Evolutionary conservation across 2,113 vertebrate species (phyloP), one percentile per base, ranked within the genome.

Genomic region (Pseudorhombus dupliciocellatus): DNA sequence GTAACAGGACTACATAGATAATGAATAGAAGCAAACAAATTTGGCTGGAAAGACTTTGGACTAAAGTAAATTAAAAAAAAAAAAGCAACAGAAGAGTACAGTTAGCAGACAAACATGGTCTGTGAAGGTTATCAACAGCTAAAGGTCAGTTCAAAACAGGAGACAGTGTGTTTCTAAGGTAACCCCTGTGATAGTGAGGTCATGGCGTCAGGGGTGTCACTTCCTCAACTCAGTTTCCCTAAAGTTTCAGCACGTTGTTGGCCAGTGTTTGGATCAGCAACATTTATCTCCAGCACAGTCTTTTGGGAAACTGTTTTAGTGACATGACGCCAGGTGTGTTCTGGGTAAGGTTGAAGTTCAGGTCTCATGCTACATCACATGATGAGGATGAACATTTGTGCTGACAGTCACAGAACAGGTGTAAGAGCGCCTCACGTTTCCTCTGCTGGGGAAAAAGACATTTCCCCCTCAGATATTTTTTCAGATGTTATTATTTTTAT

Each of bases 41-140:
- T 84, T 86, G 85, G 87, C 88, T 89, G 92, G 80, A 91, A 89
- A 82, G 40, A 50, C 58, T 73, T 83, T 65, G 56, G 57, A 67
- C 67, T 0, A 1, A 80, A 26, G 51, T 22, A 57, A 66, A 65
- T 8, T 16, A 5, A 44, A 44, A 44, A 44, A 16, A 11, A 37
- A 57, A 75, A 86, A 50, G 44, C 10, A 74, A 67, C 31, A 25
- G 7, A 81, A 83, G 61, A 61, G 62, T 46, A 74, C 24, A 72
- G 31, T 55, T 44, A 48, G 20, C n/a, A 52, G 12, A 78, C 10
- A 78, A 70, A 66, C n/a, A 73, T 61, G 64, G 58, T 59, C 59
- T 54, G 37, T 70, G 18, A 61, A 66, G 15, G 34, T 65, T 74
- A 75, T 54, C 44, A 62, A 70, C 65, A 59, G 25, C 60, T 72